Evolutionary conservation across 2,888 invertebrate genomes (phyloP), one percentile per base, ranked within the genome.

Genomic region (Folsomia manolachei): DNA sequence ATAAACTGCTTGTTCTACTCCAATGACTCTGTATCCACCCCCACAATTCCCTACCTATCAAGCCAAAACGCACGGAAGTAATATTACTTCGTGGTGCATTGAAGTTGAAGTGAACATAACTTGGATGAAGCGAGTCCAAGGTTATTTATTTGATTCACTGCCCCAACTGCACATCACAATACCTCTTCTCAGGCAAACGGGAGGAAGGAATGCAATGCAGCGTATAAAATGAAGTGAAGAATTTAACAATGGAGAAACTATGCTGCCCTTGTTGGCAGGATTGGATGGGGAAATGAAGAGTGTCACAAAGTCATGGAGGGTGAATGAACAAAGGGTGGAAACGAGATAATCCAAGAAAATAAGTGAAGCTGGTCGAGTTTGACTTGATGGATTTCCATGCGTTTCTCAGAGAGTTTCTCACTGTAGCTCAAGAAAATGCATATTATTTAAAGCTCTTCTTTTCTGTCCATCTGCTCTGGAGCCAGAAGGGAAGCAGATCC

Each of bases 351-450:
- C 56, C 19, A 4, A 7, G 19, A 51, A 9, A 51, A 11, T 56
- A 56, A 7, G 56, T 56, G n/a, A 27, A 14, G 27, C 25, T 4
- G 63, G n/a, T n/a, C n/a, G n/a, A n/a, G 27, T 51, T 23, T 66
- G 65, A 23, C 39, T 51, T 66, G 65, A 66, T 52, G 51, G 65
- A 66, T 66, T 39, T 39, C 23, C 21, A 14, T 39, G 52, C 23
- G 52, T 51, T 64, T 27, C n/a, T 27, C 26, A 26, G 39, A 9
- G 39, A 39, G 39, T 39, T 39, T 39, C 39, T n/a, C n/a, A n/a
- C n/a, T n/a, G n/a, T n/a, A n/a, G n/a, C 39, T 39, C 19, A 21
- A 56, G 56, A 63, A 27, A n/a, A 63, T 63, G 63, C 63, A 63
- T 63, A 62, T 62, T 66, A 51, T 39, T 4, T 27, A 66, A 24